Conservation (phyloP, 2,113 vertebrate genomes). For the Aptenodytes patagonicus region DNA sequence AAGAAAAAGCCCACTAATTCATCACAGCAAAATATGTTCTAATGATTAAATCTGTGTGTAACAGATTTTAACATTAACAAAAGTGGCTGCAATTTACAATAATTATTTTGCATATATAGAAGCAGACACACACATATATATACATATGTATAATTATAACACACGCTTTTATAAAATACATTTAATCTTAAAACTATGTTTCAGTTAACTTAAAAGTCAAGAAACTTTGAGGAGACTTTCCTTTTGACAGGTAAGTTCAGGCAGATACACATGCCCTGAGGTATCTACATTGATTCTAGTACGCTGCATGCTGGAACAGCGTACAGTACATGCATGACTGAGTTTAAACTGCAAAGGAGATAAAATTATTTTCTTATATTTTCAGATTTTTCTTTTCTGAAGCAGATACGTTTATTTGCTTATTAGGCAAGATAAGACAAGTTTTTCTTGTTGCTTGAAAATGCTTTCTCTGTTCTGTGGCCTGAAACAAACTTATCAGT, state of each 20-base stretch:
- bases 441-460: not conserved
- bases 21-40: not conserved
- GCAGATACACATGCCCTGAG: rapidly evolving
- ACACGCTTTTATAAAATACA: not conserved
- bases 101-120: not conserved
- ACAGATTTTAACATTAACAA: not conserved
- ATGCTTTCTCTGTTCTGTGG: not conserved
- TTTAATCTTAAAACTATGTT: not conserved
- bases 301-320: not conserved
- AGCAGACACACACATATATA: not conserved
- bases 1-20: not conserved
- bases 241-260: not conserved
- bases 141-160: not conserved
- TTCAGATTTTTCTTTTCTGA: not conserved
- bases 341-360: not conserved
- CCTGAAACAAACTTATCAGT: not conserved
- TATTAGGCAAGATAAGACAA: not conserved
- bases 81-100: not conserved
- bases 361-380: not conserved
- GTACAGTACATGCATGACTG: not conserved
- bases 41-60: not conserved
- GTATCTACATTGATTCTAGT: not conserved
- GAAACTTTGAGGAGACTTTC: not conserved
- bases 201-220: not conserved
- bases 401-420: not conserved